These are phyloP conservation scores for Channa maculata DNA, from an alignment of 2,113 vertebrate species.

Conservation along the genomic window DNA sequence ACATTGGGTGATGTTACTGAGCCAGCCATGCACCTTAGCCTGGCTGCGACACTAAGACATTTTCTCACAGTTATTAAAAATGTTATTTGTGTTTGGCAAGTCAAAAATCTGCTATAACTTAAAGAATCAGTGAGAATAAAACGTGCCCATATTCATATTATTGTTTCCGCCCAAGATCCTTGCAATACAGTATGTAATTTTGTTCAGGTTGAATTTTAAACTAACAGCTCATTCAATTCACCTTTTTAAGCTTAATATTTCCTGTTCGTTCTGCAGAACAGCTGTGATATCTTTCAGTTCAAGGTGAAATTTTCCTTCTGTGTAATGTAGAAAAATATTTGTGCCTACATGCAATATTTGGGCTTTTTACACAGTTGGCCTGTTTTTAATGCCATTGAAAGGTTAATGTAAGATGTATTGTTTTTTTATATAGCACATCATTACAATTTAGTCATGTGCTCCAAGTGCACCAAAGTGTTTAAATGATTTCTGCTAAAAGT, in stretches of 20 bases:
- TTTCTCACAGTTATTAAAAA: background rate
- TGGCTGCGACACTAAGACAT: background rate
- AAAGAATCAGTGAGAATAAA: background rate
- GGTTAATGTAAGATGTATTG: constrained; percentile 20
- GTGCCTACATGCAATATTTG: background rate
- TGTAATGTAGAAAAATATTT: background rate
- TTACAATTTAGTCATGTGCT: constrained; percentile 7
- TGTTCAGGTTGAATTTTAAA: constrained; percentile 9
- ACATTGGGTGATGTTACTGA: background rate
- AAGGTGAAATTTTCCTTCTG: background rate
- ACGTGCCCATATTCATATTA: background rate
- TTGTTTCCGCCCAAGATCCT: background rate
- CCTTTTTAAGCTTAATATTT: constrained; percentile 5
- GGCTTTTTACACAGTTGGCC: background rate
- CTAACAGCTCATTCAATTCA: background rate
- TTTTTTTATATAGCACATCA: background rate
- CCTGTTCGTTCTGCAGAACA: constrained; percentile 2
- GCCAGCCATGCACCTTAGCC: background rate
- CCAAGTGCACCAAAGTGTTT: background rate
- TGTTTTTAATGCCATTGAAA: constrained; percentile 35
- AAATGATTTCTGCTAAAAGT: background rate
- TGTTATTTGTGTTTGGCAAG: background rate
- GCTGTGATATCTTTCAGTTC: constrained; percentile 1
- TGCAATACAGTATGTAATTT: constrained; percentile 1
- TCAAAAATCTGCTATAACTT: background rate